Evolutionary conservation across 2,113 vertebrate species (phyloP).

Genomic region (Thryonomys swinderianus): DNA sequence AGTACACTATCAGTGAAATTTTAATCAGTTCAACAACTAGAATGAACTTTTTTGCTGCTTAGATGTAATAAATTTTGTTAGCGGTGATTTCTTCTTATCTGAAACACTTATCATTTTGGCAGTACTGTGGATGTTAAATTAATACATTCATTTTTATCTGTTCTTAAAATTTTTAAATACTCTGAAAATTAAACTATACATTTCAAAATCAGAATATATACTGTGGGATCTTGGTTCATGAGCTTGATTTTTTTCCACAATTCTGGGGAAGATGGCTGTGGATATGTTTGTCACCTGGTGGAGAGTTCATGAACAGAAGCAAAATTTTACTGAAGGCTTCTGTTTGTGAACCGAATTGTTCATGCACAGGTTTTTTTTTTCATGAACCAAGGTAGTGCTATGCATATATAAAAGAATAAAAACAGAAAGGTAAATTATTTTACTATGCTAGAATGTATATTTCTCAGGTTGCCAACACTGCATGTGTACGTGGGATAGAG

Average conservation of each 20-base stretch:
- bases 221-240: not conserved
- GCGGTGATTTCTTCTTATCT: not conserved
- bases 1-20: not conserved
- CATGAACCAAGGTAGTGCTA: not conserved
- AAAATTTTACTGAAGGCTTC: not conserved
- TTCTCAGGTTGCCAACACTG: not conserved
- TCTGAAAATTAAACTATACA: constrained; percentile 12
- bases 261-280: not conserved
- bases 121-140: not conserved
- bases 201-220: not conserved
- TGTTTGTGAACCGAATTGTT: not conserved
- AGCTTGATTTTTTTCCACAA: not conserved
- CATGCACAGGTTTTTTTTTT: no score
- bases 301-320: not conserved
- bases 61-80: not conserved
- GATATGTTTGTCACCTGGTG: no score
- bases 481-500: not conserved
- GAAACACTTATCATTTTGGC: not conserved
- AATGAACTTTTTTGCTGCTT: constrained; percentile 37
- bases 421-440: constrained; percentile 4
- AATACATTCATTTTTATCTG: not conserved
- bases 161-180: not conserved
- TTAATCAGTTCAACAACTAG: not conserved
- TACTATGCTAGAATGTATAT: not conserved
- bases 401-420: not conserved